Conservation (phyloP, 2,113 vertebrate genomes). For the Euleptes europaea region DNA sequence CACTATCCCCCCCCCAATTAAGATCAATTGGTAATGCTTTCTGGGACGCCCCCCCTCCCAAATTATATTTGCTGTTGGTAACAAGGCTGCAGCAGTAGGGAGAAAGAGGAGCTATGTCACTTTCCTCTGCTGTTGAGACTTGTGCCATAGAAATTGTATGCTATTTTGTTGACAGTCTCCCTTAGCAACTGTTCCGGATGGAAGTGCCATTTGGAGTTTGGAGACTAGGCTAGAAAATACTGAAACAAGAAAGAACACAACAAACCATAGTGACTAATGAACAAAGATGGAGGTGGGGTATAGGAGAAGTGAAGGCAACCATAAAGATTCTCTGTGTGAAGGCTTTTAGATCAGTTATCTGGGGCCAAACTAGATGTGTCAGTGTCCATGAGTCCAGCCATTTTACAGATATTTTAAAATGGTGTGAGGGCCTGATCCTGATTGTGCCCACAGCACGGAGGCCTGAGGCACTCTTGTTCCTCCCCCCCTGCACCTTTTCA, state of each 20-base stretch:
- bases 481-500: no score
- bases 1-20: background rate
- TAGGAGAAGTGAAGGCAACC: background rate
- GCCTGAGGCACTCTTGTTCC: no score
- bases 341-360: constrained; percentile 10
- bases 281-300: background rate
- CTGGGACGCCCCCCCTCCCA: background rate
- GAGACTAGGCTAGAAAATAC: background rate
- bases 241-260: background rate
- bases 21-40: background rate
- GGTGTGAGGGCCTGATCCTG: no score
- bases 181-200: background rate
- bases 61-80: background rate
- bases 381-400: no score
- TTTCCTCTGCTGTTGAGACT: background rate
- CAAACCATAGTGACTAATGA: background rate
- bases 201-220: background rate
- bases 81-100: background rate
- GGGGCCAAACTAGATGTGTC: no score
- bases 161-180: background rate
- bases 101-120: background rate
- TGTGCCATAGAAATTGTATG: background rate
- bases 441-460: no score
- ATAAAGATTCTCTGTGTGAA: constrained; percentile 2
- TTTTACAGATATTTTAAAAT: no score